Evolutionary conservation across 2,888 invertebrate species (phyloP), one percentile per base, ranked within the genome.

Genomic region (Busseola fusca): DNA sequence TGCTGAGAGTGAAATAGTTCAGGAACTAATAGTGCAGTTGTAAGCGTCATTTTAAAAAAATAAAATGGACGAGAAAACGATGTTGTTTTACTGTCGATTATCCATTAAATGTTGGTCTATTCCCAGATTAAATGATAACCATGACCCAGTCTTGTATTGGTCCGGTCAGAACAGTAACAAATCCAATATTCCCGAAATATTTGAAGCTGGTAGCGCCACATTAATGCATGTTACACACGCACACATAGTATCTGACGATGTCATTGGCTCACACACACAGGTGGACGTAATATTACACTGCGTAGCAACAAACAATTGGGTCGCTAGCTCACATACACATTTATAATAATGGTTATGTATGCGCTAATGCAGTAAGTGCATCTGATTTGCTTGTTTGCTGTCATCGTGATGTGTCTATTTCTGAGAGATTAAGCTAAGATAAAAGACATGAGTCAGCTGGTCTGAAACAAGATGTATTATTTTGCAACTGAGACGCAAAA

Each of bases 281-380:
- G 34, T 64, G 57, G 54, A 71, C 59, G 60, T 69, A 68, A 69
- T 18, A 64, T 50, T 50, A 69, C 57, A 18, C 18, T 54, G 65
- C 68, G 40, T 78, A 81, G 79, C 72, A 81, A 76, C 72, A 66
- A 73, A 69, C 71, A 84, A 80, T 74, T 80, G 58, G 78, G 82
- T 82, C 73, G 69, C 48, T 48, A 45, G 72, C 71, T 69, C 67
- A 75, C 71, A 34, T 73, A 77, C 69, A 80, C 73, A 30, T 45
- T 42, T 60, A 58, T 54, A 59, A 62, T 45, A 64, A 60, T 77
- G 57, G 63, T 74, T 74, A 60, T 70, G 72, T 74, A 78, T 78
- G 60, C 69, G 76, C 59, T 70, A 79, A 81, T 66, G 64, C 65
- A 68, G 66, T 64, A 67, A 75, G 73, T 68, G 69, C 81, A 81